Conservation (phyloP, 2,113 vertebrate genomes). For the Vulpes lagopus region DNA sequence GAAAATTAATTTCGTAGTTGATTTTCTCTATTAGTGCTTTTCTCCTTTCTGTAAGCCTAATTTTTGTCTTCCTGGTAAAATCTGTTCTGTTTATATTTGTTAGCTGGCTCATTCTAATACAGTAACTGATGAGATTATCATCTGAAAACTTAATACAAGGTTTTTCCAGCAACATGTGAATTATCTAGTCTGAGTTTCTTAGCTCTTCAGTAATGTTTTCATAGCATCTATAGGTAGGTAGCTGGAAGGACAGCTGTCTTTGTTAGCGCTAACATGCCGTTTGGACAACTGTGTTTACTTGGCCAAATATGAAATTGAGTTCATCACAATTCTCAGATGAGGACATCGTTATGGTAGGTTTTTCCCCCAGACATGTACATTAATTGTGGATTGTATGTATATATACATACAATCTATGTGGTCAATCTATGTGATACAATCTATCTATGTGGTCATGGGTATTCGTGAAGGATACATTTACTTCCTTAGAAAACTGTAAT, state of each 20-base stretch:
- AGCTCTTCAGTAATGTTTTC: background rate
- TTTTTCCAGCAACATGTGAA: background rate
- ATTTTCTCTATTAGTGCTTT: background rate
- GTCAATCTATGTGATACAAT: no score
- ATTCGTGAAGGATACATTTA: background rate
- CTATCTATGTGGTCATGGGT: background rate
- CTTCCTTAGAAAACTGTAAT: background rate
- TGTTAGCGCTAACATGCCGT: fast-evolving
- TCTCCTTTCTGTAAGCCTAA: background rate
- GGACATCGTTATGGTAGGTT: background rate
- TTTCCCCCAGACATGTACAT: fast-evolving
- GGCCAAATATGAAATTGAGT: background rate
- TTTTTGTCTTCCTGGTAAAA: background rate
- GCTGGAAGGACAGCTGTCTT: background rate
- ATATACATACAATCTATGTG: background rate
- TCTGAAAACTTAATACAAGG: background rate
- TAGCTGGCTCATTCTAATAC: background rate
- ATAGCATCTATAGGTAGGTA: fast-evolving
- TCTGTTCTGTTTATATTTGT: background rate
- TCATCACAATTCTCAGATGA: background rate
- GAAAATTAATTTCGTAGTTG: background rate
- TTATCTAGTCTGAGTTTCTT: background rate
- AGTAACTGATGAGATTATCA: background rate
- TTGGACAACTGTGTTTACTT: background rate
- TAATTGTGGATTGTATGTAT: background rate